Conservation (phyloP, 2,888 invertebrate genomes). For the Ditylenchus weischeri region DNA sequence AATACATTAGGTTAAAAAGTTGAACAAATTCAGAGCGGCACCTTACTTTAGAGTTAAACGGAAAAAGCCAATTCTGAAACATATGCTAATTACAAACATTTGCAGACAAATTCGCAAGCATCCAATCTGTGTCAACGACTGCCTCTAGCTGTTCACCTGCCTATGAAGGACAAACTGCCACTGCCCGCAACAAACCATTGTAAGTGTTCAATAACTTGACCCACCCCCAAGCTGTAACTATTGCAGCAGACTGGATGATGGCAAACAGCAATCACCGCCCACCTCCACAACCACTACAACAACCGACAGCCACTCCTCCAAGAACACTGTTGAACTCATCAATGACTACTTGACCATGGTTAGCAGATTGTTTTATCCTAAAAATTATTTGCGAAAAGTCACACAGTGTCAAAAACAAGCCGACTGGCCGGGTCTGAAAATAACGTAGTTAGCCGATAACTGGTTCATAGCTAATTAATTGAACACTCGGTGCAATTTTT, state of each 20-base stretch:
- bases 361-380: constrained; percentile 1
- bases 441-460: too few relatives aligned
- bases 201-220: neutral
- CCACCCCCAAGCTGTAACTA: neutral
- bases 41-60: too few relatives aligned
- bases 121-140: neutral
- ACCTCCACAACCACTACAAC: neutral
- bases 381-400: neutral
- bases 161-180: neutral
- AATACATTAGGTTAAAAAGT: too few relatives aligned
- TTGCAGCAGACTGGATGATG: neutral
- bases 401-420: too few relatives aligned
- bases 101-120: constrained; percentile 5
- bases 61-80: too few relatives aligned
- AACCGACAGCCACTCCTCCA: constrained; percentile 28
- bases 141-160: neutral
- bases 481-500: too few relatives aligned
- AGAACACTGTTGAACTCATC: constrained; percentile 33
- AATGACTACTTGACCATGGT: constrained; percentile 44
- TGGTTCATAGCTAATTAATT: too few relatives aligned
- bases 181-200: neutral
- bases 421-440: too few relatives aligned
- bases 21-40: too few relatives aligned
- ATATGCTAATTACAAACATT: neutral
- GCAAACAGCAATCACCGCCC: neutral